Percentiles rank a stretch among this genome's conserved stretches.
phyloP scores from a whole-genome alignment of 2,888 invertebrate genomes.

The Tenthredo amoena region DNA sequence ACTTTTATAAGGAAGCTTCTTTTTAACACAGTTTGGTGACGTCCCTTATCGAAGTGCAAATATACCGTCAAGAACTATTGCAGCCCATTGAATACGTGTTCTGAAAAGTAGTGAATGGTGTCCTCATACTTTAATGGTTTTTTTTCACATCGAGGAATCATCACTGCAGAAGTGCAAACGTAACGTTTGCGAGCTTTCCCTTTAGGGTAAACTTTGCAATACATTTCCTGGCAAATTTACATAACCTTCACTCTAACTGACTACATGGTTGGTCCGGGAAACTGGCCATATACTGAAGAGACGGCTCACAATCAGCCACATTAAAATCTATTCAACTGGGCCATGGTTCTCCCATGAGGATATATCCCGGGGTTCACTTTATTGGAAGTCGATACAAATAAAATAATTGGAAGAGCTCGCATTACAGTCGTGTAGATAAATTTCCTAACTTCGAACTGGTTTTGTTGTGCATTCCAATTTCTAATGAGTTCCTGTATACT shows the following conservation, averaged over 20 bases:
- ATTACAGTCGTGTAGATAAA: slow-evolving; percentile 17
- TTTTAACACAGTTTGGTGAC: neutral
- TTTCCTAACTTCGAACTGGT: neutral
- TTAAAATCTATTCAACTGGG: slow-evolving; percentile 20
- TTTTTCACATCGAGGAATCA: neutral
- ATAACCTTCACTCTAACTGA: neutral
- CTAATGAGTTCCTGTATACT: slow-evolving; percentile 7
- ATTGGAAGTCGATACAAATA: slow-evolving; percentile 26
- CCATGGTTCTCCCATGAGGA: slow-evolving; percentile 4
- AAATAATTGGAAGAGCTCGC: slow-evolving; percentile 15
- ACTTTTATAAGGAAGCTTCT: neutral
- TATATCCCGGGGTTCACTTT: slow-evolving; percentile 8
- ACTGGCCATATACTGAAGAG: neutral
- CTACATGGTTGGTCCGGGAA: neutral
- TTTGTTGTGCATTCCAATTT: neutral
- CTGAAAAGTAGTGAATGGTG: neutral
- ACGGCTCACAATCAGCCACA: neutral
- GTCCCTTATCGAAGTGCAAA: neutral
- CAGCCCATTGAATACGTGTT: neutral
- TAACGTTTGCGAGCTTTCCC: neutral
- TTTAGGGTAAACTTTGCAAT: neutral
- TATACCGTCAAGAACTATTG: slow-evolving; percentile 1
- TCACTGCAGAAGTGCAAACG: neutral
- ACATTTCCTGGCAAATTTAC: slow-evolving; percentile 15
- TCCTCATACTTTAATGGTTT: neutral